Evolutionary conservation across 2,113 vertebrate genomes (phyloP).

Genomic region (Solea solea): DNA sequence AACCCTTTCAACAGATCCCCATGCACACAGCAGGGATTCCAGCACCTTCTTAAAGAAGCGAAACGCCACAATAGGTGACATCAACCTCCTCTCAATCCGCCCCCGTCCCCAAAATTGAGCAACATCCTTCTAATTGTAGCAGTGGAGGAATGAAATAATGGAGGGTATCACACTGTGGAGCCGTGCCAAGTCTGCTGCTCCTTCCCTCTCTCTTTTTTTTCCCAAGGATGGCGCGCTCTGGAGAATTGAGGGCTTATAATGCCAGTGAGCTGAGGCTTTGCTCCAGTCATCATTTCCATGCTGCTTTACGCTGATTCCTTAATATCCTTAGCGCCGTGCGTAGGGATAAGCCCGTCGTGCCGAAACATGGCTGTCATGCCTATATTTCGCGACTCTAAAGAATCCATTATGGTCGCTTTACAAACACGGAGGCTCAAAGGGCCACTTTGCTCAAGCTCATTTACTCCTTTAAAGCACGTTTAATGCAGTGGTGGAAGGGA

Average conservation of each 20-base stretch:
- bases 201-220: constrained; percentile 35
- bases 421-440: constrained; percentile 76
- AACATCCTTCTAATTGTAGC: constrained; percentile 65
- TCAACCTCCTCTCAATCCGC: constrained; percentile 50
- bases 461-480: constrained; percentile 70
- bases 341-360: constrained; percentile 81
- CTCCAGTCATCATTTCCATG: constrained; percentile 82
- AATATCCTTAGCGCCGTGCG: constrained; percentile 83
- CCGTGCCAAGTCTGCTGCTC: constrained; percentile 57
- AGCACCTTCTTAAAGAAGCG: constrained; percentile 18
- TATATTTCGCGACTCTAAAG: constrained; percentile 81
- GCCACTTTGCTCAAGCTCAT: constrained; percentile 78
- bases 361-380: constrained; percentile 80
- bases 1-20: constrained; percentile 38
- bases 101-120: constrained; percentile 41
- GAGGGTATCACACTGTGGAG: constrained; percentile 60
- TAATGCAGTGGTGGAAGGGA: constrained; percentile 52
- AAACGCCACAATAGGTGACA: constrained; percentile 44
- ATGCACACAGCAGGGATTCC: constrained; percentile 46
- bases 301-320: constrained; percentile 82
- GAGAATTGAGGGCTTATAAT: constrained; percentile 76
- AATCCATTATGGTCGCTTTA: constrained; percentile 79
- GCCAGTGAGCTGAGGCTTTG: constrained; percentile 71
- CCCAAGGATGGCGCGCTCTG: constrained; percentile 64
- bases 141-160: constrained; percentile 63